Conservation (phyloP, 2,888 invertebrate genomes). For the Marasmarcha lunaedactyla region DNA sequence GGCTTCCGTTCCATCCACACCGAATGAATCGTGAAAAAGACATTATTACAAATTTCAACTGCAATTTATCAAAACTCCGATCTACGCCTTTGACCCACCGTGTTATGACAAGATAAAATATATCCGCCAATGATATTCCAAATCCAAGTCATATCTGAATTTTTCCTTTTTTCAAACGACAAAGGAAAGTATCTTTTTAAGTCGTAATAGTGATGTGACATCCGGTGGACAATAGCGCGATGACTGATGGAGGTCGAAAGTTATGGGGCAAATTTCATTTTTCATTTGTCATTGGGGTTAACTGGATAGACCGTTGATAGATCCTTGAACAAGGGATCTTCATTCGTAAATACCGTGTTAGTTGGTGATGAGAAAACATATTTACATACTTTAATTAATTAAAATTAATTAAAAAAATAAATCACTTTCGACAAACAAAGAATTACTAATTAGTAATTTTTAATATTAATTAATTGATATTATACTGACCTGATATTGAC, state of each 20-base stretch:
- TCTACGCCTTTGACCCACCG: slow-evolving; percentile 59
- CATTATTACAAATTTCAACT: slow-evolving; percentile 65
- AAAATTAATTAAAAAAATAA: no score
- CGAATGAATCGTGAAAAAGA: slow-evolving; percentile 61
- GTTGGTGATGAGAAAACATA: no score
- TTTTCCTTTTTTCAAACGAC: slow-evolving; percentile 26
- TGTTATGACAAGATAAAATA: slow-evolving; percentile 70
- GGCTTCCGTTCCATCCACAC: slow-evolving; percentile 21
- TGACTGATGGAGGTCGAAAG: slow-evolving; percentile 41
- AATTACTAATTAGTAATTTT: no score
- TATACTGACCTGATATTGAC: no score
- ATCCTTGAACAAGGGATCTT: no score
- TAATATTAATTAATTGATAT: no score
- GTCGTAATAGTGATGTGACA: slow-evolving; percentile 49
- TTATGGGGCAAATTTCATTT: slow-evolving; percentile 19
- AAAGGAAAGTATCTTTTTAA: slow-evolving; percentile 19
- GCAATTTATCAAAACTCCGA: slow-evolving; percentile 62
- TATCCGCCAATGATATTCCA: slow-evolving; percentile 62
- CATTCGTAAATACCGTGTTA: no score
- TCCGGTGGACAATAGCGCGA: slow-evolving; percentile 46
- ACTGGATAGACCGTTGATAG: slow-evolving; percentile 2
- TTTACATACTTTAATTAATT: no score
- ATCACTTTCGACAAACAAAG: no score
- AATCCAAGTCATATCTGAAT: slow-evolving; percentile 35
- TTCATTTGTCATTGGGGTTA: slow-evolving; percentile 27